Evolutionary conservation across 2,888 invertebrate species (phyloP).

Genomic region (Flabesymbios commensalis): DNA sequence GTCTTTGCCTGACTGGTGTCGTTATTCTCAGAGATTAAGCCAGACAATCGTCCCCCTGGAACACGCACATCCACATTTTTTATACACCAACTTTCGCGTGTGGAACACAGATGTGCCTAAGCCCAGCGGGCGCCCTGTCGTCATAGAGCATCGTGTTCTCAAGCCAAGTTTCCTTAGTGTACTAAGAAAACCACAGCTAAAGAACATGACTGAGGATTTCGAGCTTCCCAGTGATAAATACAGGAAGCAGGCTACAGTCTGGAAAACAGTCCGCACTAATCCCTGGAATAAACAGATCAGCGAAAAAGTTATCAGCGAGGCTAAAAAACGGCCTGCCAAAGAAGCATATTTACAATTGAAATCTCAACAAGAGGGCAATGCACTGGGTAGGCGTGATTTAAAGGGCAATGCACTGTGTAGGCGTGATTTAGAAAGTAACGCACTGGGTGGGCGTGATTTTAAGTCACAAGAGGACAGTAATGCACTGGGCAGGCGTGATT

Average conservation of each 20-base stretch:
- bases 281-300: too few species aligned
- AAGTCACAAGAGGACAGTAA: too few species aligned
- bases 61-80: slow-evolving; percentile 21
- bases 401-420: too few species aligned
- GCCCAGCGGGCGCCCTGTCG: slow-evolving; percentile 14
- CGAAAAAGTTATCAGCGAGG: too few species aligned
- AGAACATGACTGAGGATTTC: neutral
- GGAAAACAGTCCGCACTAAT: too few species aligned
- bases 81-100: too few species aligned
- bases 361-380: neutral
- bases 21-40: slow-evolving; percentile 60
- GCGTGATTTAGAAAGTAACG: too few species aligned
- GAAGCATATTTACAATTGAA: neutral
- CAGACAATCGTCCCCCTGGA: slow-evolving; percentile 18
- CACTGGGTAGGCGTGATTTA: too few species aligned
- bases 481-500: too few species aligned
- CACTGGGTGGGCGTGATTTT: too few species aligned
- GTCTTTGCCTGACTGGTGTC: slow-evolving; percentile 94
- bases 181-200: neutral
- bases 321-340: slow-evolving; percentile 1
- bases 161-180: neutral
- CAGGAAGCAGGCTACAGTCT: neutral
- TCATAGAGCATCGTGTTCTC: slow-evolving; percentile 24
- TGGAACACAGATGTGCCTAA: slow-evolving; percentile 9
- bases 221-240: slow-evolving; percentile 8